Evolutionary conservation across 92 coral and sea anemone genomes (phyloP).

Genomic region (Galaxea fascicularis): DNA sequence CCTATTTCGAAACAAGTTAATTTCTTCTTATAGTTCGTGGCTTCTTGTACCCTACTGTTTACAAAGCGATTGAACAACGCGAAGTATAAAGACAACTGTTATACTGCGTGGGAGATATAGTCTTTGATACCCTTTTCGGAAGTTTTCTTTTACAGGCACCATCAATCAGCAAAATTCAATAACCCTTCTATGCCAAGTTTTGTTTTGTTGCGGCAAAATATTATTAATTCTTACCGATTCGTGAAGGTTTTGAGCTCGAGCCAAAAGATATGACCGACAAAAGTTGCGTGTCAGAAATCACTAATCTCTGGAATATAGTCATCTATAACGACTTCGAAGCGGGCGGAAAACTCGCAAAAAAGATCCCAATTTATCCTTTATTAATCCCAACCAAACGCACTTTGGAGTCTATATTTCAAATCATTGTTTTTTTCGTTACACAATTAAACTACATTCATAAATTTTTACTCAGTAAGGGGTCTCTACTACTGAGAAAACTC

Average conservation of each 20-base stretch:
- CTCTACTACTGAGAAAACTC: slow-evolving; percentile 10
- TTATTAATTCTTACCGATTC: slow-evolving; percentile 5
- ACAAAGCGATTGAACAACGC: slow-evolving; percentile 33
- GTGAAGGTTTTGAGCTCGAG: background rate
- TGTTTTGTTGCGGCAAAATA: slow-evolving; percentile 25
- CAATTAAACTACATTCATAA: slow-evolving; percentile 38
- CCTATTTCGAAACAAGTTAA: slow-evolving; percentile 54
- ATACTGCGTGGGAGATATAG: slow-evolving; percentile 34
- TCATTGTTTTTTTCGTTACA: slow-evolving; percentile 41
- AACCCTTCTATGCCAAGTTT: background rate
- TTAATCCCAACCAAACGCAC: slow-evolving; percentile 22
- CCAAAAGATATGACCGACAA: background rate
- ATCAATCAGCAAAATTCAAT: slow-evolving; percentile 22
- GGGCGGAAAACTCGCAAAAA: slow-evolving; percentile 35
- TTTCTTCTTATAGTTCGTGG: slow-evolving; percentile 30
- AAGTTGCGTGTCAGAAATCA: slow-evolving; percentile 5
- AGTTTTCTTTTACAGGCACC: slow-evolving; percentile 8
- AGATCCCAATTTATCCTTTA: slow-evolving; percentile 23
- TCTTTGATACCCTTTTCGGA: slow-evolving; percentile 24
- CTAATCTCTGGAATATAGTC: background rate
- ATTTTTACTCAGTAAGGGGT: slow-evolving; percentile 44
- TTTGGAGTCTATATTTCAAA: slow-evolving; percentile 37
- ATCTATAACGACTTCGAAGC: slow-evolving; percentile 6
- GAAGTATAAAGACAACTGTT: slow-evolving; percentile 12
- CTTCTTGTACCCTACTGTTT: slow-evolving; percentile 29